Base-by-base conservation (phyloP, 1,140 invertebrate species). In the Pissodes strobi region DNA sequence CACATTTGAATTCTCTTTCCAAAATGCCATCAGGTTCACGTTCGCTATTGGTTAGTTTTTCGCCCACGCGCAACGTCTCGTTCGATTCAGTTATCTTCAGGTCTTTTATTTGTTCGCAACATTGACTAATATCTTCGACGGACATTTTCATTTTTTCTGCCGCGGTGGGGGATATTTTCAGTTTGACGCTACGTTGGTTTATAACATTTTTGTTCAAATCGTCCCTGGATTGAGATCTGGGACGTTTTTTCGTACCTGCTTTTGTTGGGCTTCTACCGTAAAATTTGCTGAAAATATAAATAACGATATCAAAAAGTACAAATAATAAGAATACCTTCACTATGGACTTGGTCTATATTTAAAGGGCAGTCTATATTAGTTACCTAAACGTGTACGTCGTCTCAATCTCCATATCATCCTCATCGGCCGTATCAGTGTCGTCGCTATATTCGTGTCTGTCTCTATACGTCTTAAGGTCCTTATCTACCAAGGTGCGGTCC, bases 1-100 rank as follows among this genome's bases (percentile, higher is more conserved):
- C 68, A 67, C 78, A 76, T 65, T 77, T 79, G 62, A 76, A 79
- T 37, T 75, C 73, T 51, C 71, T 75, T 41, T 75, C 73, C 8
- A 67, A 19, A 43, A 51, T 30, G 12, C 15, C 27, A 0, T 4
- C 17, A 1, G 21, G 5, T 22, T 43, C 19, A 10, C 2, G 5
- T 57, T 23, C 17, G 3, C 17, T 23, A 25, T 41, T 17, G 60
- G 19, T 19, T 23, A 46, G 39, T 25, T 30, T 2, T 25, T 18
- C 19, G 22, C 41, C 13, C 19, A 27, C 22, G 34, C 13, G n/a
- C 17, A 57, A 17, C 9, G 6, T 17, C 17, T 18, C 30, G 18
- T 37, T 18, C 25, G n/a, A 49, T 22, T 41, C 37, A 17, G 21
- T 43, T 45, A 68, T 13, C 52, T 64, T 58, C 15, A 51, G 18